Percentiles rank a stretch among this genome's conserved stretches.
These are phyloP conservation scores for Anodontia alba DNA, from an alignment of 2,888 invertebrate genomes.

Conservation along the genomic window DNA sequence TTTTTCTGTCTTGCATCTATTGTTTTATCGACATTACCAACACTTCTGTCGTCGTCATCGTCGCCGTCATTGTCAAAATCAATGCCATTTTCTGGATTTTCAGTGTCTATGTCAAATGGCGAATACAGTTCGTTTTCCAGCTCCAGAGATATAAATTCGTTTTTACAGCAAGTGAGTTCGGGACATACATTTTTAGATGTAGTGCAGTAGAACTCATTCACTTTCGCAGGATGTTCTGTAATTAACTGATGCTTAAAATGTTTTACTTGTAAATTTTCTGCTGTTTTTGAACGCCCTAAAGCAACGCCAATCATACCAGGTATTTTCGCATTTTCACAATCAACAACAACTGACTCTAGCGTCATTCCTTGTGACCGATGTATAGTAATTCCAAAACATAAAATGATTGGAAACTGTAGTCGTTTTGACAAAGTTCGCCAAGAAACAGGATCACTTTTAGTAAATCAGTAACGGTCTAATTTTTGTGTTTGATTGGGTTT, in stretches of 20 bases:
- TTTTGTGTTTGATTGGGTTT: neutral
- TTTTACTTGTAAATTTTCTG: constrained; percentile 27
- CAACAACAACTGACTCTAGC: constrained; percentile 25
- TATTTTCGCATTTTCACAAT: constrained; percentile 26
- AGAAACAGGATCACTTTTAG: constrained; percentile 32
- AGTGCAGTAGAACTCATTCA: neutral
- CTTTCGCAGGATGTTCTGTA: neutral
- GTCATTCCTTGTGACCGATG: constrained; percentile 44
- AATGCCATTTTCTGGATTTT: neutral
- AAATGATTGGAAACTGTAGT: constrained; percentile 32
- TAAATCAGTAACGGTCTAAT: constrained; percentile 20
- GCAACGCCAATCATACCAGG: constrained; percentile 44
- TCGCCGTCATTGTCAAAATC: neutral
- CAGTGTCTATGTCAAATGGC: constrained; percentile 19
- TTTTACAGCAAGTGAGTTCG: neutral
- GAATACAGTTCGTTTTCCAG: constrained; percentile 1
- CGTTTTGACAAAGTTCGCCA: constrained; percentile 27
- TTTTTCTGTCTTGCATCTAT: too few species aligned
- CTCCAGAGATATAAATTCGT: constrained; percentile 5
- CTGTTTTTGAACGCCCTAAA: constrained; percentile 29
- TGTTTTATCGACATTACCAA: too few species aligned
- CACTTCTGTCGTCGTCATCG: neutral
- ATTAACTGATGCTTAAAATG: constrained; percentile 32
- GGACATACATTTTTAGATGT: neutral
- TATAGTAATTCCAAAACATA: constrained; percentile 34